Base-by-base conservation (phyloP, 1,140 invertebrate species). In the Ooceraea biroi region DNA sequence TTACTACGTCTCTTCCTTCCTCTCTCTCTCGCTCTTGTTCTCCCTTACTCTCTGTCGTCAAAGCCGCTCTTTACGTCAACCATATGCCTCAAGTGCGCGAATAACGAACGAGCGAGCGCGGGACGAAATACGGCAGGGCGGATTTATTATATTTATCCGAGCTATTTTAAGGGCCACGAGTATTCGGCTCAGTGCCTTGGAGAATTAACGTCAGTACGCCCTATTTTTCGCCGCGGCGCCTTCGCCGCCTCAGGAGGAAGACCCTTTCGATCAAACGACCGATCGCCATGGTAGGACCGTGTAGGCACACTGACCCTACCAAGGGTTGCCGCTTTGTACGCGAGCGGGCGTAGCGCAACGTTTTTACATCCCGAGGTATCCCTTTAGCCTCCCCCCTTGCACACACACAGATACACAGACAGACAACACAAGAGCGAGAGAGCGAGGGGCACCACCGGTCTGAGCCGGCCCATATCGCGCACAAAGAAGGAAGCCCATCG, bases 401-500 rank as follows among this genome's bases (percentile, higher is more conserved):
- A 44, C 65, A 82, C 44, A 68, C 63, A 48, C 44, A n/a, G 52
- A 48, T 58, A 41, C 17, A 19, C 19, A 11, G 48, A 36, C n/a
- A n/a, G n/a, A n/a, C n/a, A n/a, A n/a, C n/a, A 73, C 63, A 63
- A 83, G 69, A 72, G 11, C 27, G 55, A 30, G n/a, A 36, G 63
- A 46, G 52, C 22, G 27, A 41, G 69, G 41, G 55, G 57, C 58
- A 30, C 46, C 12, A 36, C 17, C 44, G n/a, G 57, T 14, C 76
- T 46, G 25, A 46, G 71, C 85, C 74, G 69, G 55, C 82, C 14
- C 72, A 72, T 77, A 66, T 80, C 65, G 63, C 41, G 61, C 17
- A 61, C 85, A 87, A 87, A 30, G 66, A 87, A 87, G 86, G 44
- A 78, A 84, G 87, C 44, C 66, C 84, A 87, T 68, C 65, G 65